Conservation (phyloP, 2,797 vertebrate species). For the Eleutherodactylus coqui region DNA sequence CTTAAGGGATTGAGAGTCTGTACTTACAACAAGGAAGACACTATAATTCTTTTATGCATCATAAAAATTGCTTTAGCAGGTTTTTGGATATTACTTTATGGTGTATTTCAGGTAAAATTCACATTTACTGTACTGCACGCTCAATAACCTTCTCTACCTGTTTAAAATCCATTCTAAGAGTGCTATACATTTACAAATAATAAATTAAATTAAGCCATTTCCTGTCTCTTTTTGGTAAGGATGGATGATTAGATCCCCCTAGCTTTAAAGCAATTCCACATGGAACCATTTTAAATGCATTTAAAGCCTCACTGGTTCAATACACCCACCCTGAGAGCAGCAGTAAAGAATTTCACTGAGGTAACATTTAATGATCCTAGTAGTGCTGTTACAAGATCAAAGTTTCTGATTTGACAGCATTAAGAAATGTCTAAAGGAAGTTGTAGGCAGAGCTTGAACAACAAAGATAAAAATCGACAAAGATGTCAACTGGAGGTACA, state of each 20-base stretch:
- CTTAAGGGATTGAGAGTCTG: slow-evolving; percentile 7
- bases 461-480: slow-evolving; percentile 59
- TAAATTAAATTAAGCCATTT: slow-evolving; percentile 49
- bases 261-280: slow-evolving; percentile 54
- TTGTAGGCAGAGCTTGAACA: slow-evolving; percentile 56
- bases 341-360: slow-evolving; percentile 60
- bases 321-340: slow-evolving; percentile 51
- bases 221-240: slow-evolving; percentile 52
- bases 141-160: slow-evolving; percentile 42
- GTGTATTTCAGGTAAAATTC: slow-evolving; percentile 34
- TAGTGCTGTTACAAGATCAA: slow-evolving; percentile 60
- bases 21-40: slow-evolving; percentile 25
- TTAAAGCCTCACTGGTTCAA: slow-evolving; percentile 56
- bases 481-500: slow-evolving; percentile 51
- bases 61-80: slow-evolving; percentile 19
- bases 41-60: slow-evolving; percentile 44
- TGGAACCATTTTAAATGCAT: slow-evolving; percentile 56
- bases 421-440: slow-evolving; percentile 52
- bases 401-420: slow-evolving; percentile 59
- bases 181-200: slow-evolving; percentile 48
- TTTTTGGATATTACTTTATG: slow-evolving; percentile 38
- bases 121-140: slow-evolving; percentile 46
- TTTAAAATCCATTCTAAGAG: slow-evolving; percentile 24
- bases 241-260: slow-evolving; percentile 49
- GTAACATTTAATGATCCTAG: slow-evolving; percentile 62